Evolutionary conservation across 2,797 vertebrate genomes (phyloP).

Genomic region (Malacoctenus gilli): DNA sequence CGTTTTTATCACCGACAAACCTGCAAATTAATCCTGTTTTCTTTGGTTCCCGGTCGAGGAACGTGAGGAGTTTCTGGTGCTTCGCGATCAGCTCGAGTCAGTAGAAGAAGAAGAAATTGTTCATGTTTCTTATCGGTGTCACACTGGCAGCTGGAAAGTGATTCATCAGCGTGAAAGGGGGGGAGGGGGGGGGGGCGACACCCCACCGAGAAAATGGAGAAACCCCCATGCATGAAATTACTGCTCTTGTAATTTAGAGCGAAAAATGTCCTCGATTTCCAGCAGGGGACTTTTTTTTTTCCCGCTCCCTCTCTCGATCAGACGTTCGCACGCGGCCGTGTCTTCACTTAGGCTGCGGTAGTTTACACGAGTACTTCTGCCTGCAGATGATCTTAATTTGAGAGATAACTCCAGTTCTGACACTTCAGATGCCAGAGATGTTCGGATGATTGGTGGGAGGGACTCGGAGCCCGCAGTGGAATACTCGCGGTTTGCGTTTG

Average conservation of each 20-base stretch:
- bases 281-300: conserved; percentile 15
- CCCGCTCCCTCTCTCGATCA: conserved; percentile 17
- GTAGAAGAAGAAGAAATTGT: conserved; percentile 36
- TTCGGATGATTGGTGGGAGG: conserved; percentile 38
- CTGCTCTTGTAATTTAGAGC: conserved; percentile 55
- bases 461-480: conserved; percentile 1
- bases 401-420: conserved; percentile 9
- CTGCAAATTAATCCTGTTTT: too few species aligned
- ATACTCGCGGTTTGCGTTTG: conserved; percentile 46
- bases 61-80: conserved; percentile 5
- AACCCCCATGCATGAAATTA: conserved; percentile 66
- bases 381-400: conserved; percentile 46
- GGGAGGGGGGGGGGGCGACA: conserved; percentile 28
- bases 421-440: conserved; percentile 27
- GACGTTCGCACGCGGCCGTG: conserved; percentile 43
- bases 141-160: conserved; percentile 44
- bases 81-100: conserved; percentile 15
- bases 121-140: conserved; percentile 54
- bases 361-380: conserved; percentile 25
- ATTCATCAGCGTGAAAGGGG: conserved; percentile 51
- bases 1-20: too few species aligned
- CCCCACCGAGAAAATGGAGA: conserved; percentile 52
- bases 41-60: neutral
- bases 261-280: conserved; percentile 55
- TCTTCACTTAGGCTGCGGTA: conserved; percentile 29